Percentiles rank a stretch among this genome's conserved stretches.
Conservation (phyloP, 2,113 vertebrate genomes). For the Stictonetta naevosa region DNA sequence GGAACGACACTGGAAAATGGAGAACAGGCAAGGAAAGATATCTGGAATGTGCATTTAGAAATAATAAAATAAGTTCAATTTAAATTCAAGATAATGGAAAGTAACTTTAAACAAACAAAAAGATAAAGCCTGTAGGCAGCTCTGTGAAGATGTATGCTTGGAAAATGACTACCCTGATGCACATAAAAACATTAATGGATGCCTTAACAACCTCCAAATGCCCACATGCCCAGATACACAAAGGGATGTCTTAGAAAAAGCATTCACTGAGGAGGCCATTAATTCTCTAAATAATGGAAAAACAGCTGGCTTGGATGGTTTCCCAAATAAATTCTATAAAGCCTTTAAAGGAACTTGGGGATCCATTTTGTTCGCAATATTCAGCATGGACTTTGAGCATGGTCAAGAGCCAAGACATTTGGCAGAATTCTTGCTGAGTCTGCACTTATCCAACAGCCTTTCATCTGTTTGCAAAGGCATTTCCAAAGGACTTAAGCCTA, state of each 20-base stretch:
- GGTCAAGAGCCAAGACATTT: background rate
- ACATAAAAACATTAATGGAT: background rate
- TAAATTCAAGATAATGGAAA: background rate
- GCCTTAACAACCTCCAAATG: background rate
- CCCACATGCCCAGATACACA: background rate
- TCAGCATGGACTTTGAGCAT: background rate
- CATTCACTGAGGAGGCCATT: background rate
- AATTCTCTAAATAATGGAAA: background rate
- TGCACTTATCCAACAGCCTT: background rate
- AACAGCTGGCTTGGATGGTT: background rate
- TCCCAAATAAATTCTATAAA: constrained; percentile 1
- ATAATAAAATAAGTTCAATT: background rate
- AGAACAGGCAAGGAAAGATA: background rate
- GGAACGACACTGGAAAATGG: background rate
- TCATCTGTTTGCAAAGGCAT: background rate
- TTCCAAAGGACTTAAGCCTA: background rate
- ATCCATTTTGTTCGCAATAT: background rate
- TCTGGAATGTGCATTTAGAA: background rate
- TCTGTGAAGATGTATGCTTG: background rate
- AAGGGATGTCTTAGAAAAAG: background rate
- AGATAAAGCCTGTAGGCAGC: background rate
- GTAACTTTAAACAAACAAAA: background rate
- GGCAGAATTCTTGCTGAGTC: background rate
- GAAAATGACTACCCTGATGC: background rate
- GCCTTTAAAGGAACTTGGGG: background rate